Evolutionary conservation across 2,888 invertebrate species (phyloP).

Genomic region (Lepidonotus clava): DNA sequence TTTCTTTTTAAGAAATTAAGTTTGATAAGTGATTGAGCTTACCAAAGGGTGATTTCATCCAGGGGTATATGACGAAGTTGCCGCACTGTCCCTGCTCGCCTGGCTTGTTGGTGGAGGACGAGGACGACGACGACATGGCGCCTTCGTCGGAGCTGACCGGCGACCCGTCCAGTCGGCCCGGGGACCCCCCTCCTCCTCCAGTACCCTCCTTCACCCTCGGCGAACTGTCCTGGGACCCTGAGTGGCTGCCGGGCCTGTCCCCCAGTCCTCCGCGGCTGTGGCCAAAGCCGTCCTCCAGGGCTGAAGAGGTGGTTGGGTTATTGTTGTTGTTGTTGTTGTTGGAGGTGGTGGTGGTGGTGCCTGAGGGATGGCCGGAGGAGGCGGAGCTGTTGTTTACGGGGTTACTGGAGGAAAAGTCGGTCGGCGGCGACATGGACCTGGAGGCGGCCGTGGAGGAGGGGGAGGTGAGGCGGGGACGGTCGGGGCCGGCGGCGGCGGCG

Average conservation of each 20-base stretch:
- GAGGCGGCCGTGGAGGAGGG: not conserved
- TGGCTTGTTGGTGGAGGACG: not conserved
- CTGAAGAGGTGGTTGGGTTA: not conserved
- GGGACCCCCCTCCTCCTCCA: constrained; percentile 21
- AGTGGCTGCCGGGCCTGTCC: not conserved
- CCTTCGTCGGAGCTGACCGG: constrained; percentile 39
- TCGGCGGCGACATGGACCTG: constrained; percentile 20
- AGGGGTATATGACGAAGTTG: constrained; percentile 54
- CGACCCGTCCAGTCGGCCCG: constrained; percentile 26
- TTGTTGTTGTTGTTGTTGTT: constrained; percentile 26
- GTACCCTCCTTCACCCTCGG: not conserved
- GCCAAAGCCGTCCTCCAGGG: not conserved
- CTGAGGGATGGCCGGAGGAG: not conserved
- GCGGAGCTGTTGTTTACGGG: not conserved
- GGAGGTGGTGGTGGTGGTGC: not conserved
- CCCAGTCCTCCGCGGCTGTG: not conserved
- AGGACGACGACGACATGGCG: not conserved
- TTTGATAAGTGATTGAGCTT: too few species aligned
- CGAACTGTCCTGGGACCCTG: constrained; percentile 22
- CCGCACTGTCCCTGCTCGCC: not conserved
- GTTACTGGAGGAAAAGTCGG: constrained; percentile 24
- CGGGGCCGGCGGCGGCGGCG: not conserved
- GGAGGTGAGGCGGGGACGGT: not conserved
- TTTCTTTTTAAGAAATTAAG: too few species aligned
- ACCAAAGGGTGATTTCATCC: constrained; percentile 56